These are phyloP conservation scores for Mesoligia furuncula DNA, from an alignment of 2,888 invertebrate species.

Conservation along the genomic window DNA sequence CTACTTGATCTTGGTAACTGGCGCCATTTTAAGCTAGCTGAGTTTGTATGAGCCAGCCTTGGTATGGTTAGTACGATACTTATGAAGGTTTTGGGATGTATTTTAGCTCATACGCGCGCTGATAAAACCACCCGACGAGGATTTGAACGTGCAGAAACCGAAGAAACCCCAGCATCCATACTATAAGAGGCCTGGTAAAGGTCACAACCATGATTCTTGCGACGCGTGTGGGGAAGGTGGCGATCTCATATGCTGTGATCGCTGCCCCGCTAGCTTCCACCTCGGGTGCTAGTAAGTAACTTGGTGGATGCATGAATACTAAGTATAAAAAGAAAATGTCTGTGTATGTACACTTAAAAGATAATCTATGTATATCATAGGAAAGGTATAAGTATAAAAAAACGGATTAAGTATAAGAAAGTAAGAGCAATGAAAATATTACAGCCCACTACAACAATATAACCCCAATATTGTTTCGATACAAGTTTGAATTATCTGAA, in stretches of 20 bases:
- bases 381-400: conserved; percentile 8
- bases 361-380: not conserved
- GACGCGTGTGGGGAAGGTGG: conserved; percentile 99
- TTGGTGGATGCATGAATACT: conserved; percentile 43
- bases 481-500: not conserved
- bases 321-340: not conserved
- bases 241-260: conserved; percentile 98
- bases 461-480: not conserved
- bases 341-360: not conserved
- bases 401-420: not conserved
- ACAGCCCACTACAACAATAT: not conserved
- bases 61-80: conserved; percentile 27
- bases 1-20: conserved; percentile 62
- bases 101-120: conserved; percentile 96
- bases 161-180: conserved; percentile 94
- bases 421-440: not conserved
- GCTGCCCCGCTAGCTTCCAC: conserved; percentile 98
- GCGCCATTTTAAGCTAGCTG: conserved; percentile 75
- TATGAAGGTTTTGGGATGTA: conserved; percentile 55
- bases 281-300: conserved; percentile 97
- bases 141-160: conserved; percentile 90
- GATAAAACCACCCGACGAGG: conserved; percentile 96
- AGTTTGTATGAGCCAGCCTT: conserved; percentile 36
- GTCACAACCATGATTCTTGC: conserved; percentile 97
- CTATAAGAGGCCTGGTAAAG: conserved; percentile 96